A percentile compares a stretch with the other conserved stretches of the same genome.
These are phyloP conservation scores for Tineola bisselliella DNA, from an alignment of 2,888 invertebrate species.

Conservation along the genomic window DNA sequence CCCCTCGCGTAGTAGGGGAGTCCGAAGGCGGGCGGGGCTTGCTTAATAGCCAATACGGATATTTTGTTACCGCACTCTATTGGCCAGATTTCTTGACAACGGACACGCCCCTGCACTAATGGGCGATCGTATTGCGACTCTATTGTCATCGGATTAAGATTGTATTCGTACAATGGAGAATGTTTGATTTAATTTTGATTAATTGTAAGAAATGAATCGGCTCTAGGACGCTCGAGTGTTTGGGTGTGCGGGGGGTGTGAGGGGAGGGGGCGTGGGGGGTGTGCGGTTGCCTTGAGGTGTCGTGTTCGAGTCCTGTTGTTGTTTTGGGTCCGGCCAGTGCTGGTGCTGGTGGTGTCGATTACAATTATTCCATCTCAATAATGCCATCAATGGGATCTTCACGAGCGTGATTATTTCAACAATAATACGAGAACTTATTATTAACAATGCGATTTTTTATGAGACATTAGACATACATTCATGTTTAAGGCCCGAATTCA, in stretches of 20 bases:
- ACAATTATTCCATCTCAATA: not conserved
- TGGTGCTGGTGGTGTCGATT: not conserved
- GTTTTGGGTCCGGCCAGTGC: not conserved
- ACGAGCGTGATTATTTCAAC: too few species aligned
- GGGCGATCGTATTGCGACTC: not conserved
- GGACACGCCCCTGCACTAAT: constrained; percentile 14
- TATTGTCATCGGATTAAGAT: not conserved
- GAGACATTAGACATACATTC: too few species aligned
- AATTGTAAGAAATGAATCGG: constrained; percentile 61
- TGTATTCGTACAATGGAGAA: constrained; percentile 17
- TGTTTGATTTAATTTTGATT: constrained; percentile 63
- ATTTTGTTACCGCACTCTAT: constrained; percentile 69
- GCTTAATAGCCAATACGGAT: constrained; percentile 70
- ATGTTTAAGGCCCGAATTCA: too few species aligned
- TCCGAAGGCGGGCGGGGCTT: constrained; percentile 42
- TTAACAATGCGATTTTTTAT: too few species aligned
- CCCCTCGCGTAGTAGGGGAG: constrained; percentile 32
- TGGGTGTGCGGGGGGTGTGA: not conserved
- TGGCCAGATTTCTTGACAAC: constrained; percentile 70
- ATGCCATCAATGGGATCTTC: too few species aligned
- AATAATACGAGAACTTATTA: too few species aligned
- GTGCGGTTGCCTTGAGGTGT: not conserved
- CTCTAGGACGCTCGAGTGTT: not conserved
- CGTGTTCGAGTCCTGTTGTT: not conserved
- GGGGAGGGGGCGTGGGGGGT: not conserved